These are phyloP conservation scores for Pedionomus torquatus DNA, from an alignment of 2,113 vertebrate species.

Conservation along the genomic window DNA sequence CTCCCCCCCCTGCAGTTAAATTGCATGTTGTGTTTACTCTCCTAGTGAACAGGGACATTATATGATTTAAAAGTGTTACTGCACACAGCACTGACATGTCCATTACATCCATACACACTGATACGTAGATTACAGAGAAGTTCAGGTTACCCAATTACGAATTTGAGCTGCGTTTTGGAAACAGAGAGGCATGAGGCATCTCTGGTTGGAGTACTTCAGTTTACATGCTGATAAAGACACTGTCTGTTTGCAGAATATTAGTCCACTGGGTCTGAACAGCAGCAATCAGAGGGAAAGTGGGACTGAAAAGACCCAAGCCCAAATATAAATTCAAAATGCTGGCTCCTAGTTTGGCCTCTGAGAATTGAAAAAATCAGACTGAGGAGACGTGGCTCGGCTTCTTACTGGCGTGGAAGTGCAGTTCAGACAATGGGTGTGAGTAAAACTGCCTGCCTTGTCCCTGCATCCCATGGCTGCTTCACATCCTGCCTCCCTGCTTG, in stretches of 20 bases:
- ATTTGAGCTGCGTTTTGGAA: constrained; percentile 29
- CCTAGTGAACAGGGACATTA: constrained; percentile 16
- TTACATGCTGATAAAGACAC: background rate
- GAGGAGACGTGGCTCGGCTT: background rate
- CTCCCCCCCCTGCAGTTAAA: background rate
- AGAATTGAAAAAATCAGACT: background rate
- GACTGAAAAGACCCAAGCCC: background rate
- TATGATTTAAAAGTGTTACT: background rate
- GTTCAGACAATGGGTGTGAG: background rate
- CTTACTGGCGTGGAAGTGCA: background rate
- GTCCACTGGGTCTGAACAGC: background rate
- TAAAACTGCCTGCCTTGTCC: background rate
- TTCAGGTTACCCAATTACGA: constrained; percentile 29
- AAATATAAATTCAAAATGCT: background rate
- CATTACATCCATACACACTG: background rate
- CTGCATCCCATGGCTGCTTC: accelerated
- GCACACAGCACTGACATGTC: background rate
- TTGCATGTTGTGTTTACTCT: constrained; percentile 18
- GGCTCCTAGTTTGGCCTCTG: background rate
- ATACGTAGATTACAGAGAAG: background rate
- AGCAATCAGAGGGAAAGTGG: background rate
- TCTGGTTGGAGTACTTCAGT: background rate
- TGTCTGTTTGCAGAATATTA: background rate
- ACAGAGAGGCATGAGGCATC: background rate
- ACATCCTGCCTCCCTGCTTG: background rate